Evolutionary conservation across 2,797 vertebrate species (phyloP), one percentile per base, ranked within the genome.

Genomic region (Smutsia temminckii): DNA sequence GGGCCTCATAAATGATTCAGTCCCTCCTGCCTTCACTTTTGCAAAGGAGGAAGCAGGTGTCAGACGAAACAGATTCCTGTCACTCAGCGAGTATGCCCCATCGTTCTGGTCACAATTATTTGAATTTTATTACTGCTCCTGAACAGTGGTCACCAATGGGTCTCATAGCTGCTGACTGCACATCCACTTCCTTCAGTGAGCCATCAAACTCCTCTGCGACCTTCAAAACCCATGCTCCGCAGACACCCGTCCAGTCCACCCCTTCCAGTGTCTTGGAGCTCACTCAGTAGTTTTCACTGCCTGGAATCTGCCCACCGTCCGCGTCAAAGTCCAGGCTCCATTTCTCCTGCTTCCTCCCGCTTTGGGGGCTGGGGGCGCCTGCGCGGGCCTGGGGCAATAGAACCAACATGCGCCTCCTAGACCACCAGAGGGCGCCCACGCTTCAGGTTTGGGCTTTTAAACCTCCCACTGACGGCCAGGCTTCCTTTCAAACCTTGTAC

Each of bases 361-460:
- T 5, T 16, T 34, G 34, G 23, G 16, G 20, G 7, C 27, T 55
- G 49, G 63, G n/a, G 10, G 34, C 27, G 1, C 40, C 57, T 7
- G 27, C 10, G 6, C 32, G 1, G 7, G 13, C 11, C 29, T 37
- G 34, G 72, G 59, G 21, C 51, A 10, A 0, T 29, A 27, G 42
- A 75, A 74, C 25, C 53, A 25, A 57, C 27, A 4, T 0, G 12
- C n/a, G 14, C 37, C 16, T 7, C 34, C 12, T 34, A 3, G 0
- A 29, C 90, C 97, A 63, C 81, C 78, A 97, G 96, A 71, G 95
- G 95, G 95, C 68, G 51, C 90, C 8, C 8, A 6, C 12, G 2
- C 40, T 57, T 16, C 23, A 34, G 86, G 37, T 32, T 53, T 69
- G 2, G 1, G 42, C 49, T 61, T 46, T 46, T 46, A 37, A 49